phyloP scores from a whole-genome alignment of 2,797 vertebrate species.

The Morus bassanus region DNA sequence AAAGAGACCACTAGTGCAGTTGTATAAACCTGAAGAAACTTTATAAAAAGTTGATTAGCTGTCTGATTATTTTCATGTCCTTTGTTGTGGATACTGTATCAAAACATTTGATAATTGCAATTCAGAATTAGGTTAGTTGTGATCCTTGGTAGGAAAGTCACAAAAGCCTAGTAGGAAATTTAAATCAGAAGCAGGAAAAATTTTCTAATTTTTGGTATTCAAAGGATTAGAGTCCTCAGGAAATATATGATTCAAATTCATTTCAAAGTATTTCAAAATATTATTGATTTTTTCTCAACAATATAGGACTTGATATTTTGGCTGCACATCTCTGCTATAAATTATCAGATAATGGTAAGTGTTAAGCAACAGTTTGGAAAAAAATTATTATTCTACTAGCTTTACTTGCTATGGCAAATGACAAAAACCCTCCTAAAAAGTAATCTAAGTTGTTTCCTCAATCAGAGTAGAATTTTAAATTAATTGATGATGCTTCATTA shows the following conservation, averaged over 20 bases:
- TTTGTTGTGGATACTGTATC: not conserved
- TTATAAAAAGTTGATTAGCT: not conserved
- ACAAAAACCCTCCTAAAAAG: not conserved
- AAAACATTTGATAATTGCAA: not conserved
- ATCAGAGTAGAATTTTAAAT: not conserved
- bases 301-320: not conserved
- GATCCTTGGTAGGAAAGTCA: not conserved
- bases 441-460: not conserved
- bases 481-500: not conserved
- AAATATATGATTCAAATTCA: not conserved
- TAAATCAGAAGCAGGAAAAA: not conserved
- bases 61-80: not conserved
- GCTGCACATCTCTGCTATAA: rapidly evolving
- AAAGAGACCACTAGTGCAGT: rapidly evolving
- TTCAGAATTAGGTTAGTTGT: not conserved
- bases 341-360: not conserved
- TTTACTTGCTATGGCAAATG: not conserved
- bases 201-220: not conserved
- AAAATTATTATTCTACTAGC: not conserved
- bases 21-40: not conserved
- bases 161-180: not conserved
- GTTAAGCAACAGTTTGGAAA: not conserved
- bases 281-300: not conserved
- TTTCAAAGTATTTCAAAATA: not conserved
- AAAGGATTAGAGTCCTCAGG: not conserved